Conservation (phyloP, 37 sponge, comb jelly and placozoan species). For the Ephydatia muelleri region DNA sequence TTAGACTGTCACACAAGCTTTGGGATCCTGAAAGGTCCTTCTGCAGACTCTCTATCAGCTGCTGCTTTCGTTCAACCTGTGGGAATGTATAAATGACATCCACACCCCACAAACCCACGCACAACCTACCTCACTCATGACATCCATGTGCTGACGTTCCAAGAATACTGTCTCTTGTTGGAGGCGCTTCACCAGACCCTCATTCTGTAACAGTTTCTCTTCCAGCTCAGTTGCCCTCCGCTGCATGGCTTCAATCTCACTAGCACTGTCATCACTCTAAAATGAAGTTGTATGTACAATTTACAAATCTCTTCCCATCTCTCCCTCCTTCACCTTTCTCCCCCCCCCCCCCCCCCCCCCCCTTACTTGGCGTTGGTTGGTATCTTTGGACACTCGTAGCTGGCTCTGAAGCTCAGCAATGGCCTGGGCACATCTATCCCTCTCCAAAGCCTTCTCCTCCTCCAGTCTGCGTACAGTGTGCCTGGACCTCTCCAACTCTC, state of each 20-base stretch:
- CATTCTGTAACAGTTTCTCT: slow-evolving; percentile 23
- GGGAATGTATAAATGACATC: background rate
- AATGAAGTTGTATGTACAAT: too few species aligned
- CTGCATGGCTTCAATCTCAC: slow-evolving; percentile 2
- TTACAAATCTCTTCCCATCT: too few species aligned
- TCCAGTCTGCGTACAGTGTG: slow-evolving; percentile 6
- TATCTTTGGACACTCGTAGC: slow-evolving; percentile 12
- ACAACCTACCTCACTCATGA: slow-evolving; percentile 11
- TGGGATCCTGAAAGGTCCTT: slow-evolving; percentile 30
- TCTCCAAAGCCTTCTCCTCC: slow-evolving; percentile 10
- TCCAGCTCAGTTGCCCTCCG: background rate
- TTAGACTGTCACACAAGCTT: slow-evolving; percentile 29
- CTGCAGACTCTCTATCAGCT: slow-evolving; percentile 23
- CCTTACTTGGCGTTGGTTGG: too few species aligned
- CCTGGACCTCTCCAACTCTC: slow-evolving; percentile 15
- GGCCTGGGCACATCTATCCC: slow-evolving; percentile 5
- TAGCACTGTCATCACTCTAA: background rate
- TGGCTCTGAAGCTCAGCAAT: slow-evolving; percentile 28
- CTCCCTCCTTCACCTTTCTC: too few species aligned
- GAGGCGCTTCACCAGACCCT: slow-evolving; percentile 16
- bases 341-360: background rate
- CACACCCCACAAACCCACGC: background rate
- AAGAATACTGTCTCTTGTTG: slow-evolving; percentile 29
- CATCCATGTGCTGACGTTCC: slow-evolving; percentile 10
- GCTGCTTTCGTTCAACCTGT: slow-evolving; percentile 31